Evolutionary conservation across 2,888 invertebrate genomes (phyloP).

Genomic region (Xiphydria camelus): DNA sequence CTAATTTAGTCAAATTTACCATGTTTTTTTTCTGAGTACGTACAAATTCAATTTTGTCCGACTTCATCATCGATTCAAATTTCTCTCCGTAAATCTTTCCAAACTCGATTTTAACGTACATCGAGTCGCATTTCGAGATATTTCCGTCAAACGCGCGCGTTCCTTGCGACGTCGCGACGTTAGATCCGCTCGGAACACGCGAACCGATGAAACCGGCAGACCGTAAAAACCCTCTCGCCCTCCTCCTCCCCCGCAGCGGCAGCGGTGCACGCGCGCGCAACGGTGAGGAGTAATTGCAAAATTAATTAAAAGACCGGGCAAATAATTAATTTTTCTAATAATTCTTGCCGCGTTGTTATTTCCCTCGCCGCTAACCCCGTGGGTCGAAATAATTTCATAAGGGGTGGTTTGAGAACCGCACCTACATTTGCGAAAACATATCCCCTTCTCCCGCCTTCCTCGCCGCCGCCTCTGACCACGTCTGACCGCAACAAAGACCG

Average conservation of each 20-base stretch:
- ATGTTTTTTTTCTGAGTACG: too few species aligned
- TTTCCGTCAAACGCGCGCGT: too few species aligned
- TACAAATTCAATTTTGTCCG: too few species aligned
- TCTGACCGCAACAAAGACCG: slow-evolving; percentile 54
- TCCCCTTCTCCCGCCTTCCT: slow-evolving; percentile 38
- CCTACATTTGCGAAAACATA: slow-evolving; percentile 52
- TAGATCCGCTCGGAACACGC: too few species aligned
- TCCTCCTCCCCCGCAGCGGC: slow-evolving; percentile 11
- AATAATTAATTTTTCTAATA: slow-evolving; percentile 59
- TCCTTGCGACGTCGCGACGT: too few species aligned
- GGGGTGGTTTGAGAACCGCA: slow-evolving; percentile 53
- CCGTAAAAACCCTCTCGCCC: slow-evolving; percentile 17
- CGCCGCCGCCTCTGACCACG: slow-evolving; percentile 40
- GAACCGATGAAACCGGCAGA: too few species aligned
- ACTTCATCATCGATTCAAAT: too few species aligned
- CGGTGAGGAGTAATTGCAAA: slow-evolving; percentile 50
- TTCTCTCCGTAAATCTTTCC: too few species aligned
- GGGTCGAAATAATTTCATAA: slow-evolving; percentile 56
- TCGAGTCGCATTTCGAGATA: too few species aligned
- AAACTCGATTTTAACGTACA: too few species aligned
- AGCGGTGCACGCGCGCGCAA: too few species aligned
- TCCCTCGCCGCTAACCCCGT: slow-evolving; percentile 27
- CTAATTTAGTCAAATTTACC: too few species aligned
- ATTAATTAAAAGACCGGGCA: slow-evolving; percentile 56
- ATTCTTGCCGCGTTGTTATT: slow-evolving; percentile 47